These are phyloP conservation scores for Trialeurodes vaporariorum DNA, from an alignment of 1,140 invertebrate species.

Conservation along the genomic window DNA sequence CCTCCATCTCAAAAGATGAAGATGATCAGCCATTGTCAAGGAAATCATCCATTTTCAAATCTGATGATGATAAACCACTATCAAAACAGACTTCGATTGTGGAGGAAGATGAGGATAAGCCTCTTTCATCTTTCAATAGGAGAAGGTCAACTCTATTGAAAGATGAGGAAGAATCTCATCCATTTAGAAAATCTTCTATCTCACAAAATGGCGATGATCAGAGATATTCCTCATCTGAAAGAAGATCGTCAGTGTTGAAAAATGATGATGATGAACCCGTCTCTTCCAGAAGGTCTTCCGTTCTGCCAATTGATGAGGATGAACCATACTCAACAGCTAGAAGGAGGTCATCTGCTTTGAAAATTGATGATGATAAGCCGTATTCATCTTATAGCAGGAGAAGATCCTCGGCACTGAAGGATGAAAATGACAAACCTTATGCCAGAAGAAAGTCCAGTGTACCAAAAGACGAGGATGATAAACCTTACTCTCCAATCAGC, in stretches of 20 bases:
- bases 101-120: background rate
- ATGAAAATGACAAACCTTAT: background rate
- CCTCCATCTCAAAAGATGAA: background rate
- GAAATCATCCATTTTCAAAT: background rate
- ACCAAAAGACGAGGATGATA: conserved; percentile 6
- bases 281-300: background rate
- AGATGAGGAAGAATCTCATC: background rate
- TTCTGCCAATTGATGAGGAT: background rate
- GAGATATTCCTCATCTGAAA: background rate
- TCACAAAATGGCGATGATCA: background rate
- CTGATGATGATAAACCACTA: background rate
- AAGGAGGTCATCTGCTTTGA: background rate
- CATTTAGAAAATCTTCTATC: background rate
- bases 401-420: background rate
- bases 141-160: background rate
- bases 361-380: background rate
- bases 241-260: background rate
- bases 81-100: background rate
- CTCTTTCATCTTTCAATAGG: too few relatives aligned
- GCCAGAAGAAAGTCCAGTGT: background rate
- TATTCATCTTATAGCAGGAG: background rate
- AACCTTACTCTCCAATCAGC: conserved; percentile 3
- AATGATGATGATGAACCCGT: conserved; percentile 6
- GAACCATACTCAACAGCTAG: background rate
- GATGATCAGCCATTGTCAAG: background rate